Conservation (phyloP, 2,113 vertebrate genomes). For the Halcyon senegalensis region DNA sequence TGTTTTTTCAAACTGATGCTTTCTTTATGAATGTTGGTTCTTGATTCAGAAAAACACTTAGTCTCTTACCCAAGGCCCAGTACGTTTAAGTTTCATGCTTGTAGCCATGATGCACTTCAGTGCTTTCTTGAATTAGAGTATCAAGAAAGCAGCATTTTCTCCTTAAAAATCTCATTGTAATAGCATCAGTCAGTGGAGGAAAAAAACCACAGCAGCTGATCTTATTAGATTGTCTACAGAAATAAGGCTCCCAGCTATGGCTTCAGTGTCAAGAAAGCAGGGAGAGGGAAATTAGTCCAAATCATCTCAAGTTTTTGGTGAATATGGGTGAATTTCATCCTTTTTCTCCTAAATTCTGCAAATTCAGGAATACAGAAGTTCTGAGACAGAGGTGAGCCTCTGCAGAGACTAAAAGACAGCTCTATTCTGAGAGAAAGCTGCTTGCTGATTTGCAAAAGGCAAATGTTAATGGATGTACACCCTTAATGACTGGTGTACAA, state of each 20-base stretch:
- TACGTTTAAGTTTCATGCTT: neutral
- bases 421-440: neutral
- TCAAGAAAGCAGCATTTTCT: neutral
- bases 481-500: neutral
- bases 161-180: neutral
- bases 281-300: neutral
- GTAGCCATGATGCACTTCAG: neutral
- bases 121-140: neutral
- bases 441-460: neutral
- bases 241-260: neutral
- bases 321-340: neutral
- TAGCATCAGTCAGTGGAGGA: neutral
- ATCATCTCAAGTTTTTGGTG: neutral
- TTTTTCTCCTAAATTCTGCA: neutral
- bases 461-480: constrained; percentile 9
- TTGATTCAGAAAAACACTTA: neutral
- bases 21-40: neutral
- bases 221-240: neutral
- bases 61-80: neutral
- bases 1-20: neutral
- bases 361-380: no score
- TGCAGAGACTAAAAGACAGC: neutral
- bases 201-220: neutral
- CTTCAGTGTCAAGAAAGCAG: neutral
- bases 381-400: neutral